Conservation (phyloP, 2,797 vertebrate species). For the Macropus fuliginosus region DNA sequence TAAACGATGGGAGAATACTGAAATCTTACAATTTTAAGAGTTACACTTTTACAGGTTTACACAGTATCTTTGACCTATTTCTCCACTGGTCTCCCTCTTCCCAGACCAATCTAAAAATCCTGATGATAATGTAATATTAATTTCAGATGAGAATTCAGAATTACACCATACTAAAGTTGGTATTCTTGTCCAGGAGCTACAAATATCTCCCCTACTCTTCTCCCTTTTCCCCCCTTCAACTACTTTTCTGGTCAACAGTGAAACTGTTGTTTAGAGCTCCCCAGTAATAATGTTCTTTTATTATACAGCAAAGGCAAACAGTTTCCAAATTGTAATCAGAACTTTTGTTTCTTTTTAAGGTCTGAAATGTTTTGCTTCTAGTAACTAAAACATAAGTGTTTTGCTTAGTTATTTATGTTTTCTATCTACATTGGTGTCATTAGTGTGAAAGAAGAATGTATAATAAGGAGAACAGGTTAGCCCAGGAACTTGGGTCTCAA, state of each 20-base stretch:
- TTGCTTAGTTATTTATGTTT: not conserved
- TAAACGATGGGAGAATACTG: constrained; percentile 33
- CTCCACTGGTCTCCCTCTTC: not conserved
- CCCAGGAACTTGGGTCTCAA: not conserved
- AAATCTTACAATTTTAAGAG: constrained; percentile 50
- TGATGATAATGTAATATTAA: not conserved
- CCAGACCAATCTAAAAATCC: not conserved
- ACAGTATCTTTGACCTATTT: constrained; percentile 36
- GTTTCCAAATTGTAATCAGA: not conserved
- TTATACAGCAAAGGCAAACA: not conserved
- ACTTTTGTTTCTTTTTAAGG: not conserved
- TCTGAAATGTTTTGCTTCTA: not conserved
- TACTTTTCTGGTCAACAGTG: not conserved
- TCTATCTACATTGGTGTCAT: not conserved
- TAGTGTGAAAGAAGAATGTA: not conserved
- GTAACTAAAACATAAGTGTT: not conserved
- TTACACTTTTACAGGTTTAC: constrained; percentile 4
- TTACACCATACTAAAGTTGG: constrained; percentile 41
- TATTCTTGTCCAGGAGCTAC: constrained; percentile 11
- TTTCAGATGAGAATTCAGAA: not conserved
- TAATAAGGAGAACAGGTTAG: not conserved
- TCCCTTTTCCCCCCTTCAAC: not conserved
- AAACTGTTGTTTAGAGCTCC: not conserved
- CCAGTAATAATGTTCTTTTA: not conserved
- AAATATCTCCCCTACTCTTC: no score